phyloP scores from a whole-genome alignment of 1,140 invertebrate species.

The Ectropis grisescens region DNA sequence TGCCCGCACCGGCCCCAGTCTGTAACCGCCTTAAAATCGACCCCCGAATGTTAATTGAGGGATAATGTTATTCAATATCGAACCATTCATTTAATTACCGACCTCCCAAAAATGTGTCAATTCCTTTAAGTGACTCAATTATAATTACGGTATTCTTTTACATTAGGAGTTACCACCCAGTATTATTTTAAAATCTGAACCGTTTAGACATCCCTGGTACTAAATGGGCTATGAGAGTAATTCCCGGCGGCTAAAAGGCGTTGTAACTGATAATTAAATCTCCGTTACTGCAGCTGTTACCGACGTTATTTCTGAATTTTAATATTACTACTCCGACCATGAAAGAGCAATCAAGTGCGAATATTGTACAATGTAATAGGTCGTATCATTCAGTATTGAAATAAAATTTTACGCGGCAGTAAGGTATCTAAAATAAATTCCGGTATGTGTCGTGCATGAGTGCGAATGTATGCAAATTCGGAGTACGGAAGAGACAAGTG shows the following conservation, averaged over 20 bases:
- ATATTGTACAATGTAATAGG: no score
- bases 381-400: no score
- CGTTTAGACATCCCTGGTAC: conserved; percentile 41
- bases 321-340: conserved; percentile 38
- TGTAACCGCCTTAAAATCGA: conserved; percentile 48
- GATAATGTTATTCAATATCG: conserved; percentile 57
- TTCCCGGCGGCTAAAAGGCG: conserved; percentile 47
- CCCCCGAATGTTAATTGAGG: conserved; percentile 52
- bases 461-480: no score
- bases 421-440: no score
- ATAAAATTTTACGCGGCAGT: no score
- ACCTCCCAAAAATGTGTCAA: conserved; percentile 15
- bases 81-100: conserved; percentile 44
- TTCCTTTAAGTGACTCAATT: conserved; percentile 1
- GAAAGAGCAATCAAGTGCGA: conserved; percentile 29
- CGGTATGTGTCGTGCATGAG: no score
- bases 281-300: conserved; percentile 54
- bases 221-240: conserved; percentile 57
- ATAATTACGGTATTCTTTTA: conserved; percentile 13
- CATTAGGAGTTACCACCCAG: neutral
- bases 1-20: conserved; percentile 45
- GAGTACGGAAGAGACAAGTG: neutral
- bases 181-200: conserved; percentile 38
- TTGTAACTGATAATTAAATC: conserved; percentile 62
- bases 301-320: conserved; percentile 40